phyloP scores from a whole-genome alignment of 2,797 vertebrate species.

The Tachyglossus aculeatus region DNA sequence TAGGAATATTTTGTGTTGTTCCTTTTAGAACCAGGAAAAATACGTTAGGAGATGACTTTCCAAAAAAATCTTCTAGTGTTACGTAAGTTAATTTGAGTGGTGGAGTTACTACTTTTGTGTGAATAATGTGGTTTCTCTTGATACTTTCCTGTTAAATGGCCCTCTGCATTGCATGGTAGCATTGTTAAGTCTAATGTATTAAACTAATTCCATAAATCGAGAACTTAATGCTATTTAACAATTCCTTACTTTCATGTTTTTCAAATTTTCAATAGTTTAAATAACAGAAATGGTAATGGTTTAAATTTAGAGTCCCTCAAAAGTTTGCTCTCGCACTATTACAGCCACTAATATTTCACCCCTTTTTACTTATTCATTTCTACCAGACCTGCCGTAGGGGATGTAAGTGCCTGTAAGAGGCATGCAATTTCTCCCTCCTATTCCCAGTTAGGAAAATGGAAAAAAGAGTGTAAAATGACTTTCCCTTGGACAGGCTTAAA shows the following conservation, averaged over 20 bases:
- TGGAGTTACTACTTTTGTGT: slow-evolving; percentile 12
- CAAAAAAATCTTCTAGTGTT: slow-evolving; percentile 59
- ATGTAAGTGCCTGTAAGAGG: too few relatives aligned
- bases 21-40: slow-evolving; percentile 63
- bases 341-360: too few relatives aligned
- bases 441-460: too few relatives aligned
- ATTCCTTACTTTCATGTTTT: not conserved
- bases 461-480: too few relatives aligned
- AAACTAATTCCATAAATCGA: slow-evolving; percentile 11
- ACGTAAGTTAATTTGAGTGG: slow-evolving; percentile 62
- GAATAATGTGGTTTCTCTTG: not conserved
- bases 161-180: not conserved
- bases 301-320: too few relatives aligned
- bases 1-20: slow-evolving; percentile 20
- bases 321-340: too few relatives aligned
- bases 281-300: too few relatives aligned
- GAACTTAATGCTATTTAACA: not conserved
- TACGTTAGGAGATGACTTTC: slow-evolving; percentile 45
- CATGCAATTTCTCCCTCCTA: too few relatives aligned
- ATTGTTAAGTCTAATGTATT: not conserved
- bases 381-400: too few relatives aligned
- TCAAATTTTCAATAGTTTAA: too few relatives aligned
- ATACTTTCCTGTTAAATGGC: not conserved
- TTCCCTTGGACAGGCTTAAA: too few relatives aligned
- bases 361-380: too few relatives aligned